A percentile compares a stretch with the other conserved stretches of the same genome.
Evolutionary conservation across 2,113 vertebrate species (phyloP).

Genomic region (Paramisgurnus dabryanus): DNA sequence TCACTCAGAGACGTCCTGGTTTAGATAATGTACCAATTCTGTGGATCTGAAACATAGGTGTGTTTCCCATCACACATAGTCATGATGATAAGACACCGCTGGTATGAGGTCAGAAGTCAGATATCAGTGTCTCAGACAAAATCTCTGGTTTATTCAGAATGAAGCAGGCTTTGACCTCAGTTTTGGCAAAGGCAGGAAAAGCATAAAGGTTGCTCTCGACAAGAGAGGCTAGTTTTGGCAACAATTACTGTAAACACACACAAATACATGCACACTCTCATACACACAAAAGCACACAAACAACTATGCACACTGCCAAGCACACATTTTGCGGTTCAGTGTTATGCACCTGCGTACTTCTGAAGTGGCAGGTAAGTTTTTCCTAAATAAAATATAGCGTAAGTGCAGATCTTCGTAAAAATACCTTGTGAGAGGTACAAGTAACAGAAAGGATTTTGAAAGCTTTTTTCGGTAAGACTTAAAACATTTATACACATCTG

Average conservation of each 20-base stretch:
- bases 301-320: slow-evolving; percentile 21
- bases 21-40: background rate
- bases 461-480: slow-evolving; percentile 71
- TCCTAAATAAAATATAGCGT: slow-evolving; percentile 65
- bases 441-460: slow-evolving; percentile 60
- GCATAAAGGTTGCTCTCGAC: slow-evolving; percentile 14
- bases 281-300: background rate
- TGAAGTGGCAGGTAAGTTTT: slow-evolving; percentile 40
- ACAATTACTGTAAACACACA: background rate
- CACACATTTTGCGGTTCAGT: slow-evolving; percentile 20
- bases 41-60: background rate
- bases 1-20: background rate
- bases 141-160: slow-evolving; percentile 27
- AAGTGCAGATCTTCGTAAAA: slow-evolving; percentile 62
- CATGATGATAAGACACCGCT: background rate
- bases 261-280: background rate
- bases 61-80: background rate
- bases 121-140: slow-evolving; percentile 22
- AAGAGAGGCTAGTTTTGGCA: slow-evolving; percentile 9
- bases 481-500: slow-evolving; percentile 66
- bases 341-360: slow-evolving; percentile 10
- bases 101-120: slow-evolving; percentile 42
- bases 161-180: slow-evolving; percentile 19
- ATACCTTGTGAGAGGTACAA: slow-evolving; percentile 44
- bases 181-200: slow-evolving; percentile 18